Evolutionary conservation across 2,113 vertebrate genomes (phyloP), one percentile per base, ranked within the genome.

Genomic region (Gasterosteus aculeatus): DNA sequence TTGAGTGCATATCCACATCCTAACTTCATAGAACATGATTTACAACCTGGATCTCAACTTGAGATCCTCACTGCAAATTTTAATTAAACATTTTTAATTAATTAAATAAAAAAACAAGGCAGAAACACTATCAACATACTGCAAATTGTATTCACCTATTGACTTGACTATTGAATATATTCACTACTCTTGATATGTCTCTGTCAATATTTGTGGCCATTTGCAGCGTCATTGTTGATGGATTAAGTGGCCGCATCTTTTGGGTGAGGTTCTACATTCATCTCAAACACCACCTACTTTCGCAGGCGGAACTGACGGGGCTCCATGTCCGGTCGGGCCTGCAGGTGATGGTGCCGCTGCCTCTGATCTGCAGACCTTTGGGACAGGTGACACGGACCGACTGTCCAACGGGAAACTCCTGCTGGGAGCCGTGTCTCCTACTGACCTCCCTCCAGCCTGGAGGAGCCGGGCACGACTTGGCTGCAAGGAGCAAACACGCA

Each of bases 261-360:
- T 19, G 19, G 10, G 1, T 31, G 38, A 57, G 15, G 11, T 51
- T 69, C 41, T 10, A 46, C 2, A 51, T 68, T 2, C 33, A 49
- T 35, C 33, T 10, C 1, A 57, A 57, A 42, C 14, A 5, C 42
- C 29, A 65, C 62, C 92, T 92, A 99, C 98, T 95, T 92, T 98
- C 95, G 85, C 97, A 99, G 47, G 92, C 96, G 8, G 95, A 91
- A 19, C 80, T 93, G 75, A 95, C 59, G 75, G 94, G 92, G 64
- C 93, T 97, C 98, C 98, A 99, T 0, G 94, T 98, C 92, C 95
- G 97, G 63, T 99, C 97, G 0, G 93, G 89, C 59, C 93, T 95
- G 90, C 98, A 99, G 57, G 92, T 96, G 75, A 99, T 94, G 76
- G 92, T 73, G 33, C 94, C 92, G 2, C 92, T 83, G 1, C 95